A percentile compares a stretch with the other conserved stretches of the same genome.
phyloP scores from a whole-genome alignment of 2,113 vertebrate species.

The Suncus etruscus region DNA sequence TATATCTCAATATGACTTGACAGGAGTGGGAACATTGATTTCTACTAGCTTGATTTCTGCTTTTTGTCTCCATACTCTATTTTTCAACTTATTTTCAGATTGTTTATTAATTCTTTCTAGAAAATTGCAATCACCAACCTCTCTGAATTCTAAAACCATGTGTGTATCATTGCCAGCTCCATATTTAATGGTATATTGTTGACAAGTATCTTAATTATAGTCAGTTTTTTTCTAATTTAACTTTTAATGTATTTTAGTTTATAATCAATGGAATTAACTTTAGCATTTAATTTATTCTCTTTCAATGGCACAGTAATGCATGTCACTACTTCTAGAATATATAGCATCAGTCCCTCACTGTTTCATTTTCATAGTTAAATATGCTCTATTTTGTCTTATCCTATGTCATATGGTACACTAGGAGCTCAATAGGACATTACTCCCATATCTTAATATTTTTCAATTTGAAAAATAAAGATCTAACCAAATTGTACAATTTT shows the following conservation, averaged over 20 bases:
- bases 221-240: not conserved
- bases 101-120: not conserved
- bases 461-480: not conserved
- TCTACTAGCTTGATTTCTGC: not conserved
- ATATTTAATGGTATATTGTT: not conserved
- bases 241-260: not conserved
- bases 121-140: not conserved
- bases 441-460: not conserved
- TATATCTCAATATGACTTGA: conserved; percentile 11
- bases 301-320: not conserved
- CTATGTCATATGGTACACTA: no score
- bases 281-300: not conserved
- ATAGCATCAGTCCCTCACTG: not conserved
- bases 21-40: not conserved
- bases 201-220: not conserved
- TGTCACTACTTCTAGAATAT: not conserved
- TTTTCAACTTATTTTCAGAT: not conserved
- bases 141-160: not conserved
- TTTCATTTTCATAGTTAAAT: not conserved
- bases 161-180: not conserved
- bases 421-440: not conserved
- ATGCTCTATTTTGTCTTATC: no score
- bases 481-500: not conserved
- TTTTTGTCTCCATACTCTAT: not conserved
- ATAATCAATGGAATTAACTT: not conserved